These are phyloP conservation scores for Rhyacophila brunnea DNA, from an alignment of 1,140 invertebrate species.

Conservation along the genomic window DNA sequence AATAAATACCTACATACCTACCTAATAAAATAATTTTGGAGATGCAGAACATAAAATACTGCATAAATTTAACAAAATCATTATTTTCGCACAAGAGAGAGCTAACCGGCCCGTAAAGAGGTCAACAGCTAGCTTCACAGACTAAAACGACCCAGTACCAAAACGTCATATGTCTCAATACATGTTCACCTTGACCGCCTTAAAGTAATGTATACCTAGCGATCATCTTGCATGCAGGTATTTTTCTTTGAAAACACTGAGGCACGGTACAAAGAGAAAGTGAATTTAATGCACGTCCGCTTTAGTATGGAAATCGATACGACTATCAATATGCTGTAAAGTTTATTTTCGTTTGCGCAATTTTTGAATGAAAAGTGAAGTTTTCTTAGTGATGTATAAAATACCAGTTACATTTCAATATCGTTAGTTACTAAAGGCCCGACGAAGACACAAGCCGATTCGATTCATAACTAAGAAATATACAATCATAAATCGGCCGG, in stretches of 20 bases:
- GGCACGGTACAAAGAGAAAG: slow-evolving; percentile 3
- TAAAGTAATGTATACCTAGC: not conserved
- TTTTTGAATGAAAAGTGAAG: too few species aligned
- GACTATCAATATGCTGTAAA: too few species aligned
- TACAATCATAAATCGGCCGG: too few species aligned
- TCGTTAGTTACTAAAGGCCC: too few species aligned
- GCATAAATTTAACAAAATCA: not conserved
- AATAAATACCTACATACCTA: not conserved
- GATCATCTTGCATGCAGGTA: not conserved
- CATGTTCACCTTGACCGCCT: slow-evolving; percentile 7
- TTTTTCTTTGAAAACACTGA: not conserved
- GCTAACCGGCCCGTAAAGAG: not conserved
- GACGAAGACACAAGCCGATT: too few species aligned
- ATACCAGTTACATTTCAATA: too few species aligned
- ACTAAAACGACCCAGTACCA: not conserved
- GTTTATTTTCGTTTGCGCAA: too few species aligned
- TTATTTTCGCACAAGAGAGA: not conserved
- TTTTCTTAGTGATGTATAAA: too few species aligned
- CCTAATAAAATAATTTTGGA: not conserved
- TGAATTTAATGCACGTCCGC: not conserved
- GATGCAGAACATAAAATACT: not conserved
- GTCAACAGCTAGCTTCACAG: slow-evolving; percentile 3
- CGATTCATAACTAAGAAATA: too few species aligned
- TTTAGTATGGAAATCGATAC: too few species aligned
- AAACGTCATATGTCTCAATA: not conserved